These are phyloP conservation scores for Macrostomum cliftonense DNA, from an alignment of 2,888 invertebrate genomes.

Conservation along the genomic window DNA sequence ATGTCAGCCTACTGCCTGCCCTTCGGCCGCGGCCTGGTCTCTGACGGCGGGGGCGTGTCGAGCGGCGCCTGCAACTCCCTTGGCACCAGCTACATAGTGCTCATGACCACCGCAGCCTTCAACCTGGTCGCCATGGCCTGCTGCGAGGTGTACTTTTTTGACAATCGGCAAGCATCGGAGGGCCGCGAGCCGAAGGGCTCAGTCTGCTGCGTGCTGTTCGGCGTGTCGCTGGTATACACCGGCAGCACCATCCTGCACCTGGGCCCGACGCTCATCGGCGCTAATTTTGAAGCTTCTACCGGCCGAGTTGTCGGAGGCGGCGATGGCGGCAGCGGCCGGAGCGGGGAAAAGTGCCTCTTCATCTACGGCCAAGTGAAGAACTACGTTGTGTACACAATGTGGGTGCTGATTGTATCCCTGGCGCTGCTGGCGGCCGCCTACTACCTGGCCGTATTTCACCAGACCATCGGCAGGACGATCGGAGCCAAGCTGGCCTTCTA, in stretches of 20 bases:
- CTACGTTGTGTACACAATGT: slow-evolving; percentile 35
- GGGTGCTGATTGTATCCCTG: slow-evolving; percentile 33
- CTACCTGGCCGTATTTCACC: slow-evolving; percentile 31
- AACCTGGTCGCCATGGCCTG: slow-evolving; percentile 37
- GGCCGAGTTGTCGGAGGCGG: slow-evolving; percentile 13
- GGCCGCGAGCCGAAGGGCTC: slow-evolving; percentile 26
- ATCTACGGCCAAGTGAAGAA: slow-evolving; percentile 30
- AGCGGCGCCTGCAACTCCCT: slow-evolving; percentile 21
- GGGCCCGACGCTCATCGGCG: slow-evolving; percentile 36
- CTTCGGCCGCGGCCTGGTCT: slow-evolving; percentile 30
- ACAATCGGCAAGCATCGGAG: too few species aligned
- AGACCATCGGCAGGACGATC: slow-evolving; percentile 20
- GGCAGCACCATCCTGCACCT: slow-evolving; percentile 34
- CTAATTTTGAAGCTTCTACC: slow-evolving; percentile 26
- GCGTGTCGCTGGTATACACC: slow-evolving; percentile 32
- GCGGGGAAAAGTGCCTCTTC: slow-evolving; percentile 26
- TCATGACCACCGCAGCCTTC: slow-evolving; percentile 32
- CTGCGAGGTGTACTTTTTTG: slow-evolving; percentile 24
- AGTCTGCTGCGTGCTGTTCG: slow-evolving; percentile 32
- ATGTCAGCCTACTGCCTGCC: slow-evolving; percentile 28
- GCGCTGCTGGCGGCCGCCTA: slow-evolving; percentile 26
- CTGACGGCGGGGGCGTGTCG: too few species aligned
- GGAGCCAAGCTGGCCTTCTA: too few species aligned
- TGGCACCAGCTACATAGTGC: slow-evolving; percentile 32
- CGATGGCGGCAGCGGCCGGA: too few species aligned